Evolutionary conservation across 2,113 vertebrate genomes (phyloP).

Genomic region (Solea senegalensis): DNA sequence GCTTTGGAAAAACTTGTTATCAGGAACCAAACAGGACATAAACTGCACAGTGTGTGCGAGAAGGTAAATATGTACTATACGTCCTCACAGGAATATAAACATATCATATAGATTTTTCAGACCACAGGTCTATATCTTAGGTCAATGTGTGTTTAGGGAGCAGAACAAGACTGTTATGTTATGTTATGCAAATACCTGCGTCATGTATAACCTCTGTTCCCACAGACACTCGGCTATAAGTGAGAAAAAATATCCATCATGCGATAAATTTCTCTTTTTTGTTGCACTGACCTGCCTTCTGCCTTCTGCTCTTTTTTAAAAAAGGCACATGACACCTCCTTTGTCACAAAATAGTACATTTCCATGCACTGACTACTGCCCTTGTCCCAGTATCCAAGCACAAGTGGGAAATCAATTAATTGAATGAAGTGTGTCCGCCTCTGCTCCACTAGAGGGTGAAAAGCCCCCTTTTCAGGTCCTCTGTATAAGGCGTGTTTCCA

Average conservation of each 20-base stretch:
- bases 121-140: background rate
- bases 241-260: slow-evolving; percentile 23
- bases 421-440: too few relatives aligned
- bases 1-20: background rate
- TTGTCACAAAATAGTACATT: slow-evolving; percentile 18
- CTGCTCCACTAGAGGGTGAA: too few relatives aligned
- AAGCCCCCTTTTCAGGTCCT: too few relatives aligned
- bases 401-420: too few relatives aligned
- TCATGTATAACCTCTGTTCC: slow-evolving; percentile 9
- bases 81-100: slow-evolving; percentile 2
- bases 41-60: background rate
- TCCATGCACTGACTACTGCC: too few relatives aligned
- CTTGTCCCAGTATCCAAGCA: too few relatives aligned
- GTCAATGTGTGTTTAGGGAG: background rate
- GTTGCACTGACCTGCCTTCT: slow-evolving; percentile 18
- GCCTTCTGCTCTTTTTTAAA: background rate
- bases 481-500: too few relatives aligned
- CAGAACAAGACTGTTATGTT: background rate
- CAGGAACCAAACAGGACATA: background rate
- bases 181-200: slow-evolving; percentile 7
- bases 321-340: slow-evolving; percentile 18
- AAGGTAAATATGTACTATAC: background rate
- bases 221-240: slow-evolving; percentile 20
- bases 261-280: slow-evolving; percentile 11
- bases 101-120: slow-evolving; percentile 1